Evolutionary conservation across 37 sponge, comb jelly and placozoan species (phyloP), one percentile per base, ranked within the genome.

Genomic region (Spongia lamella): DNA sequence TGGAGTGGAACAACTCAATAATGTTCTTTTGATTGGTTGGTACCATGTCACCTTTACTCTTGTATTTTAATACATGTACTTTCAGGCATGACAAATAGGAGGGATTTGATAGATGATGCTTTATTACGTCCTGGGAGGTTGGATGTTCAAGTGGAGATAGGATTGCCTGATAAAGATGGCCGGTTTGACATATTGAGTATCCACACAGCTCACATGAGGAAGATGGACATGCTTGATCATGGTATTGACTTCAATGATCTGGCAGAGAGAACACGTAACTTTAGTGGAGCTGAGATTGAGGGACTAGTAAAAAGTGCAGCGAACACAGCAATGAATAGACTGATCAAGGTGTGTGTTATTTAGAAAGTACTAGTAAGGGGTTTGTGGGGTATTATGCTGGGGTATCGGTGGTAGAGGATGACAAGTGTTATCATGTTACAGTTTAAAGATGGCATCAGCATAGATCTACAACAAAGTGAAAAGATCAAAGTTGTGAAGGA

Each of bases 231-330:
- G 33, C 77, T 98, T 2, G 84, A 35, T 7, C n/a, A 13, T 7
- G 92, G 84, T 38, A 91, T 98, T 7, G 79, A 90, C 70, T 35
- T 98, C 27, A 52, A 30, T 25, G 75, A 85, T 26, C 71, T 95
- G 33, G 94, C 96, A 13, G 25, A 63, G 20, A 56, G 43, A 17
- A 95, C 94, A 19, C 84, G 88, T 54, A 98, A 98, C 86, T 98
- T 98, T 83, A 90, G 87, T 75, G 99, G 99, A 31, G 99, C 99
- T 26, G 99, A 98, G 72, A 59, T 98, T 9, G 99, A 98, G 62
- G 96, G 99, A 1, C 78, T 98, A 2, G 96, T 98, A 0, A 63
- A 96, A 2, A 82, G 89, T 57, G 99, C 99, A 19, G 83, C 79
- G 53, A 52, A 91, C 49, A 90, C 87, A 7, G 91, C 96, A 69